These are phyloP conservation scores for Camptogramma bilineatum DNA, from an alignment of 2,888 invertebrate genomes.

Conservation along the genomic window DNA sequence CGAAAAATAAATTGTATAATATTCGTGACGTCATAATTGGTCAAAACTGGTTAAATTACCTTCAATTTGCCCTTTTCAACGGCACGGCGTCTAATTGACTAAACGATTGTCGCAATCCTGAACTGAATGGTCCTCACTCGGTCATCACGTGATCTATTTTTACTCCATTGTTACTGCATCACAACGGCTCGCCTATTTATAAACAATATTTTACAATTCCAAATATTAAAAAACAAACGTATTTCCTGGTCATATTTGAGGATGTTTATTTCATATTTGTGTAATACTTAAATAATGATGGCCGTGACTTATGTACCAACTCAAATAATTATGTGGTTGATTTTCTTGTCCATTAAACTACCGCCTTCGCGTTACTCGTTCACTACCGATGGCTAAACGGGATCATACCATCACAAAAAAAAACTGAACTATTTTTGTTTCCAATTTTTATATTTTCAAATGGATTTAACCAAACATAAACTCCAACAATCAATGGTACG, in stretches of 20 bases:
- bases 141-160: conserved; percentile 67
- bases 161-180: conserved; percentile 44
- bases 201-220: conserved; percentile 6
- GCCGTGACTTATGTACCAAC: not conserved
- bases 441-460: no score
- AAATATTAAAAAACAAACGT: not conserved
- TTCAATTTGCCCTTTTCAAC: conserved; percentile 60
- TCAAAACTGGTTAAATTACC: conserved; percentile 53
- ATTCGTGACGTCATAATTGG: conserved; percentile 7
- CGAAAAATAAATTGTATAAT: conserved; percentile 10
- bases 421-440: not conserved
- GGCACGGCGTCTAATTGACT: conserved; percentile 66
- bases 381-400: not conserved
- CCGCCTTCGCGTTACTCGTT: not conserved
- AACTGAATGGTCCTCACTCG: conserved; percentile 56
- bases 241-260: conserved; percentile 1
- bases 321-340: not conserved
- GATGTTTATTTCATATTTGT: not conserved
- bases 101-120: conserved; percentile 59
- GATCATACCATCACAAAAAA: not conserved
- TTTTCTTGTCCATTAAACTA: not conserved
- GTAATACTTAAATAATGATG: not conserved
- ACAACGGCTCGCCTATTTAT: conserved; percentile 13
- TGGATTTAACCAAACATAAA: no score
- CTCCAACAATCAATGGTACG: no score